Base-by-base conservation (phyloP, 1,140 invertebrate species). In the Varroa destructor region DNA sequence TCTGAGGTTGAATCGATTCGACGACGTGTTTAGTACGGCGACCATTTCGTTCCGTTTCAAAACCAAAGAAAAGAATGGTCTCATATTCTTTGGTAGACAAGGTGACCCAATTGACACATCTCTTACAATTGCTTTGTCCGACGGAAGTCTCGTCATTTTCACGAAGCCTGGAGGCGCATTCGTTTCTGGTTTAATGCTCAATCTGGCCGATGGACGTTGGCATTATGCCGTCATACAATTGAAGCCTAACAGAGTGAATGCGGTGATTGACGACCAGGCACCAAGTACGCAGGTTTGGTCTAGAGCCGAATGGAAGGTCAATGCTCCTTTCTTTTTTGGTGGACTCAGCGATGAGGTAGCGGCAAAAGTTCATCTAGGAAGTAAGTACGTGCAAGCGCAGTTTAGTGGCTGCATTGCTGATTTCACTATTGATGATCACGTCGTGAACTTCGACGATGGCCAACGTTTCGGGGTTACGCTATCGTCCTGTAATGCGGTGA, bases 391-490 rank as follows among this genome's bases (percentile, higher is more conserved):
- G 2, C 61, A 67, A 8, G 2, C 12, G 8, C 61, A 67, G 61
- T 67, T 67, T 40, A 67, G 61, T 46, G 61, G 61, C 12, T 67
- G 61, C 37, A n/a, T 67, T 46, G 61, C 61, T 37, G 61, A 67
- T 40, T 67, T 67, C 61, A 67, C 61, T 12, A 67, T 67, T 2
- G 37, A 37, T 37, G 46, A 67, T 46, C 12, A 67, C 12, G 37
- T 14, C 2, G 37, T 67, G 37, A 67, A 67, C 37, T 67, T 67
- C 61, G 61, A 46, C 36, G 12, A 43, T 46, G 61, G 61, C 14
- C 1, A 37, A 2, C 40, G 12, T 2, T n/a, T 67, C 61, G 61
- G 61, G 12, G 37, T 40, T 2, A 67, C 61, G 61, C 61, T 67
- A 40, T 67, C 61, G 37, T 67, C 61, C 37, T 67, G 61, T 46